Evolutionary conservation across 2,113 vertebrate species (phyloP).

Genomic region (Archocentrus centrarchus): DNA sequence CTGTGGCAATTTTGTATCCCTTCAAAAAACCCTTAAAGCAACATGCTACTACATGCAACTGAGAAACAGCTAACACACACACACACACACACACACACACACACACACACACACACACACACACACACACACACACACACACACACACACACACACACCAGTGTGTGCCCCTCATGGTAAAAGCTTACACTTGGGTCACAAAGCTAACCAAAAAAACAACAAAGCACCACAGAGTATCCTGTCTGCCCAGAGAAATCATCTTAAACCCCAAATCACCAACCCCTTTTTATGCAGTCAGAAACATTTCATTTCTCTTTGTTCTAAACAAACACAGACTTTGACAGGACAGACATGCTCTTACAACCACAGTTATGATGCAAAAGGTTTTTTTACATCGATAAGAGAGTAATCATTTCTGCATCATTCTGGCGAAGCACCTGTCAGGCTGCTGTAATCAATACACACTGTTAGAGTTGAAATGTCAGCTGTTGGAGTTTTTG

Average conservation of each 20-base stretch:
- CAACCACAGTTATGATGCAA: not conserved
- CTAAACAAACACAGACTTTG: not conserved
- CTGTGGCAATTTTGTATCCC: not conserved
- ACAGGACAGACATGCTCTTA: not conserved
- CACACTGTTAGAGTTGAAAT: constrained; percentile 36
- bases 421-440: constrained; percentile 23
- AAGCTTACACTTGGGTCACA: not conserved
- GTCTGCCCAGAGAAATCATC: not conserved
- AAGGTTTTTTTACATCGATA: not conserved
- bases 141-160: no score
- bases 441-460: constrained; percentile 29
- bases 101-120: not conserved
- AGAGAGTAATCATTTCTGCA: not conserved
- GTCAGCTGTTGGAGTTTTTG: constrained; percentile 47
- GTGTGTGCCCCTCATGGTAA: not conserved
- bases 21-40: not conserved
- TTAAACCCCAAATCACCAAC: not conserved
- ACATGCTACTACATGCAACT: fast-evolving
- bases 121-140: no score
- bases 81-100: no score
- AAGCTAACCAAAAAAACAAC: not conserved
- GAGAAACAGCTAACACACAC: not conserved
- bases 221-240: not conserved
- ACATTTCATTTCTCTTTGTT: not conserved
- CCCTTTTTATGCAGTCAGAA: not conserved